Evolutionary conservation across 2,888 invertebrate genomes (phyloP).

Genomic region (Temnothorax unifasciatus): DNA sequence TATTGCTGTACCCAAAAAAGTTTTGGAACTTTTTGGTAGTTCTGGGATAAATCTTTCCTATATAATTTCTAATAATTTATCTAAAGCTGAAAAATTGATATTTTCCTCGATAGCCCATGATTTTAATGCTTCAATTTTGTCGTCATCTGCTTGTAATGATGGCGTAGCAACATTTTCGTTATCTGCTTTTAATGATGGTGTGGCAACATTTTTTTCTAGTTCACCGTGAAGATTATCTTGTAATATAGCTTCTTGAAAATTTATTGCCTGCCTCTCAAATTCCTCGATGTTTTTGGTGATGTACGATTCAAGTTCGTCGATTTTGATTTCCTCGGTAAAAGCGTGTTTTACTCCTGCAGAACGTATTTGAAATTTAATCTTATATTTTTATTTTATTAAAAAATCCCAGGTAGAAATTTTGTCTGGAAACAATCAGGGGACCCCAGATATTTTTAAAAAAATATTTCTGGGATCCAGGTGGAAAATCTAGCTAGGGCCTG

Average conservation of each 20-base stretch:
- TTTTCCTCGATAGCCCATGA: too few relatives aligned
- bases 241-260: constrained; percentile 14
- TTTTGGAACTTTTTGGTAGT: constrained; percentile 17
- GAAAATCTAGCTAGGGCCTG: too few relatives aligned
- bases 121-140: too few relatives aligned
- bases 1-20: background rate
- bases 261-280: background rate
- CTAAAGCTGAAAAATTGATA: too few relatives aligned
- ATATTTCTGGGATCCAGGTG: too few relatives aligned
- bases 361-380: background rate
- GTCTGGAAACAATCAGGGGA: too few relatives aligned
- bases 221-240: constrained; percentile 1
- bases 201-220: too few relatives aligned
- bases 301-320: background rate
- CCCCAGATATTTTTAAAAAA: too few relatives aligned
- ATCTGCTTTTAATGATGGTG: too few relatives aligned
- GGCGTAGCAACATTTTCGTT: too few relatives aligned
- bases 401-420: too few relatives aligned
- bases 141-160: too few relatives aligned
- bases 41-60: constrained; percentile 4
- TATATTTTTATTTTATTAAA: constrained; percentile 2
- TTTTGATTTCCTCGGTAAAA: background rate
- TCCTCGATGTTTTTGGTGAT: background rate
- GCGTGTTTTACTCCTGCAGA: background rate
- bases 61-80: background rate